Percentiles rank a stretch among this genome's conserved stretches.
phyloP scores from a whole-genome alignment of 2,888 invertebrate genomes.

The Caenorhabditis sp. region DNA sequence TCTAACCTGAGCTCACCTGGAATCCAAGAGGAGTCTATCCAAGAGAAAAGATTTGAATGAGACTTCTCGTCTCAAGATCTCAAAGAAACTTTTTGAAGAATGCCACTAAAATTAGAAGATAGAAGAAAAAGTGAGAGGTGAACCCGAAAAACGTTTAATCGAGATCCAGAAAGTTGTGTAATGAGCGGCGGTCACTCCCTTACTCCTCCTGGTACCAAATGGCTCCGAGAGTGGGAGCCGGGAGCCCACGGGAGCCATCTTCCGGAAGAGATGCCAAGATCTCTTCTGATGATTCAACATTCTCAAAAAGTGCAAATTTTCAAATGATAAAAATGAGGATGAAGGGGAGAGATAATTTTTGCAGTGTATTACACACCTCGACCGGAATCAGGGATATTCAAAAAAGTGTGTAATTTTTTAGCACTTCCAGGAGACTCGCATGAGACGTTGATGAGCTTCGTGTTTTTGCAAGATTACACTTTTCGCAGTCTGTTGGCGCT shows the following conservation, averaged over 20 bases:
- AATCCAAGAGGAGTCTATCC: too few relatives aligned
- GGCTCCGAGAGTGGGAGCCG: conserved; percentile 29
- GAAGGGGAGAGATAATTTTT: conserved; percentile 22
- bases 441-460: conserved; percentile 15
- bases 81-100: background rate
- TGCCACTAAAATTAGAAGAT: conserved; percentile 19
- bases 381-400: conserved; percentile 30
- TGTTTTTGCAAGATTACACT: conserved; percentile 25
- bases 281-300: background rate
- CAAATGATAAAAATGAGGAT: too few relatives aligned
- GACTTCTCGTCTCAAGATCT: background rate
- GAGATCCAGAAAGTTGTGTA: conserved; percentile 29
- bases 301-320: conserved; percentile 36
- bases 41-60: too few relatives aligned
- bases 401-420: conserved; percentile 41
- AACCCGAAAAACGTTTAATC: conserved; percentile 16
- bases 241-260: conserved; percentile 17
- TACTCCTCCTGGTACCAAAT: conserved; percentile 48
- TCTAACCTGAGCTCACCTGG: too few relatives aligned
- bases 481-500: too few relatives aligned
- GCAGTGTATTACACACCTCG: conserved; percentile 26
- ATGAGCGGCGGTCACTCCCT: conserved; percentile 44
- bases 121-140: conserved; percentile 13
- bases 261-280: background rate
- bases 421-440: conserved; percentile 21